Evolutionary conservation across 1,140 invertebrate species (phyloP), one percentile per base, ranked within the genome.

Genomic region (Penaeus japonicus): DNA sequence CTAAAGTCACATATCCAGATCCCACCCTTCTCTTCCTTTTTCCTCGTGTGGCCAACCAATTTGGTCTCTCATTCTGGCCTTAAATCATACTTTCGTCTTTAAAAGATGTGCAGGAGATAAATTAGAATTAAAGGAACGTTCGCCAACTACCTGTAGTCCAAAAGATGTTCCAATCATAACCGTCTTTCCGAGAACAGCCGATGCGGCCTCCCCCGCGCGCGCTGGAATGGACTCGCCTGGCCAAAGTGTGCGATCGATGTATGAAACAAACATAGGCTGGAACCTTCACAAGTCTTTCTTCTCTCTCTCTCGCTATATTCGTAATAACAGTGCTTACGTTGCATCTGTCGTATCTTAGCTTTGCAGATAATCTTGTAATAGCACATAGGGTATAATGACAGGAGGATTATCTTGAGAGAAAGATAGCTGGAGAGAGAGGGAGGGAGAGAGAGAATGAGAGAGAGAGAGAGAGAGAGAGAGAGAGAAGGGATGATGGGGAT

Each of bases 241-340:
- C 70, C 70, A 73, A 73, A 73, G 70, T 73, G 39, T 17, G 27
- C 78, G 78, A 80, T 80, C 78, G 53, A 80, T 80, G 78, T 24
- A 20, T 47, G 78, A n/a, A 80, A 80, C 78, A 80, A 80, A 80
- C 78, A 80, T 54, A 54, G 78, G 70, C 62, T 20, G 62, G 62
- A 70, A 24, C 62, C 62, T 70, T 70, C 10, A 15, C 70, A 30
- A 73, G 27, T 73, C 70, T 73, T 73, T 73, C 70, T 73, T 32
- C 20, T 73, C 70, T 73, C 70, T 73, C 35, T 4, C 70, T 73
- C 70, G 27, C 35, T 32, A 27, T 73, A 32, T 73, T 73, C 70
- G 70, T 32, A 30, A 30, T 73, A 73, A 30, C 70, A 30, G 70
- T 32, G 27, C 35, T 73, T 73, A 32, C 10, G 47, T 47, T 73